These are phyloP conservation scores for Nasonia vitripennis DNA, from an alignment of 1,140 invertebrate species.

Conservation along the genomic window DNA sequence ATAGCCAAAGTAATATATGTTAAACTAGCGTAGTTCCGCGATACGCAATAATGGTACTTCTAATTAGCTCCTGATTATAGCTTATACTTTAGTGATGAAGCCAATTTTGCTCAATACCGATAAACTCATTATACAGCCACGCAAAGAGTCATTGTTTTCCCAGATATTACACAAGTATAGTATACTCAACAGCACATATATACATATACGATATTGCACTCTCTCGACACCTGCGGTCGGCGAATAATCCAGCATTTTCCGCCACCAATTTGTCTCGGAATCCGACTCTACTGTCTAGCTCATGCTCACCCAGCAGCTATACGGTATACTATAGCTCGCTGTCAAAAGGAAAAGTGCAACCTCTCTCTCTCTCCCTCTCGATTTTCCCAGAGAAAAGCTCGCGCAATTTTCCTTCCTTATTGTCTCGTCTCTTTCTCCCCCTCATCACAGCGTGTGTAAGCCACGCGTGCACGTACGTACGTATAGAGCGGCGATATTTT, in stretches of 20 bases:
- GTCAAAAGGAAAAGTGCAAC: background rate
- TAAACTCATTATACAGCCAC: background rate
- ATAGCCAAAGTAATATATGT: background rate
- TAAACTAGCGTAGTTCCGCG: background rate
- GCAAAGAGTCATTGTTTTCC: no score
- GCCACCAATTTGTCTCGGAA: background rate
- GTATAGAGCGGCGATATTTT: background rate
- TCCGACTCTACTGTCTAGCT: background rate
- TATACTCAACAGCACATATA: background rate
- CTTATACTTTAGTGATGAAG: background rate
- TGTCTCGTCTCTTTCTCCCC: background rate
- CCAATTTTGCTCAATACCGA: background rate
- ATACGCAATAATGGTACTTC: background rate
- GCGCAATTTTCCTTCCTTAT: constrained; percentile 23
- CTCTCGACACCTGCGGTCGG: background rate
- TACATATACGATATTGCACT: background rate
- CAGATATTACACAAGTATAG: no score
- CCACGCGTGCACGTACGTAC: background rate
- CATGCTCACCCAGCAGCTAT: background rate
- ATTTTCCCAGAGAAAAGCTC: background rate
- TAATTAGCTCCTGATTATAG: background rate
- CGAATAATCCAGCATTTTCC: background rate
- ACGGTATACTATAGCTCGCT: background rate
- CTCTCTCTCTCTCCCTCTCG: background rate
- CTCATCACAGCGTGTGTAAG: background rate